Conservation (phyloP, 2,888 invertebrate species). For the Dicycla oo region DNA sequence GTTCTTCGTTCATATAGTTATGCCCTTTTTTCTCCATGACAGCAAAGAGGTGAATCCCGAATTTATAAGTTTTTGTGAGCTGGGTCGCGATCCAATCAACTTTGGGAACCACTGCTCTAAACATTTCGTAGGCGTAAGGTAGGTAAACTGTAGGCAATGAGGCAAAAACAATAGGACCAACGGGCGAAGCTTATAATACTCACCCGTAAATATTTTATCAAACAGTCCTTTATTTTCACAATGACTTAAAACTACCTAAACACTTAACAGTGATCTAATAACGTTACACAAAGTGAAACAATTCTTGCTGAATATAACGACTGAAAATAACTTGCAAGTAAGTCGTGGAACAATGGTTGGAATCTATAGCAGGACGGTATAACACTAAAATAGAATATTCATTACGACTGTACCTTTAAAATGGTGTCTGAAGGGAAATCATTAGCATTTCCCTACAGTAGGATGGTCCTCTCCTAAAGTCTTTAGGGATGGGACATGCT, state of each 20-base stretch:
- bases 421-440: constrained; percentile 82
- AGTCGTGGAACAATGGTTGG: constrained; percentile 58
- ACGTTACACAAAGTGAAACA: constrained; percentile 28
- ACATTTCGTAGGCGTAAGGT: neutral
- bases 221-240: constrained; percentile 20
- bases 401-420: constrained; percentile 82
- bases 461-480: constrained; percentile 76
- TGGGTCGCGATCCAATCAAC: no score
- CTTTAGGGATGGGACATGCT: constrained; percentile 68
- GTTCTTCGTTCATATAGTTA: no score
- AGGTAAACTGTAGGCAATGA: neutral
- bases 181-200: constrained; percentile 14
- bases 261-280: constrained; percentile 42
- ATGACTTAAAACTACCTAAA: constrained; percentile 24
- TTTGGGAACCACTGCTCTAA: no score
- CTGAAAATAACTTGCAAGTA: constrained; percentile 59
- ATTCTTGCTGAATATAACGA: constrained; percentile 53
- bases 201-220: constrained; percentile 25
- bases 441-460: constrained; percentile 87
- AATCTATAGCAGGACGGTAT: constrained; percentile 48
- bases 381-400: constrained; percentile 76
- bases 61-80: no score
- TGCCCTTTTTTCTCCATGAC: no score
- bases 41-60: no score
- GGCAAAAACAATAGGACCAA: constrained; percentile 17